These are phyloP conservation scores for Penaeus monodon DNA, from an alignment of 2,888 invertebrate genomes.

Conservation along the genomic window DNA sequence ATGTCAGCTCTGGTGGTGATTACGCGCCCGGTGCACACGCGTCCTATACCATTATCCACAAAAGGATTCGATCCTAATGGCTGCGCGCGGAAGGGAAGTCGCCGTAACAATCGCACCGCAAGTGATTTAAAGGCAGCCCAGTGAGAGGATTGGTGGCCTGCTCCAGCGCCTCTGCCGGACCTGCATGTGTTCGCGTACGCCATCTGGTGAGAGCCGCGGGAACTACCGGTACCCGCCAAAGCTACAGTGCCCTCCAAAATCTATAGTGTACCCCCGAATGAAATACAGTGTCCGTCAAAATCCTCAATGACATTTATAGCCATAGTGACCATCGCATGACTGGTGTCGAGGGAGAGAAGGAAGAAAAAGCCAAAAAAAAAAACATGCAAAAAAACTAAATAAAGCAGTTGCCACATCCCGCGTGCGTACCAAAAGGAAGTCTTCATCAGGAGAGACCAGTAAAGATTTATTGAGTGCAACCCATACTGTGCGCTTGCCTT, in stretches of 20 bases:
- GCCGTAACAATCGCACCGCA: constrained; percentile 12
- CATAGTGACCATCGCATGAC: too few species aligned
- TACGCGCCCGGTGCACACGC: too few species aligned
- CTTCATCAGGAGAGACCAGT: too few species aligned
- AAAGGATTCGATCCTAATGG: neutral
- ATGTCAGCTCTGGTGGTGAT: neutral
- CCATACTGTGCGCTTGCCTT: too few species aligned
- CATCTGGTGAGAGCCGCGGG: constrained; percentile 40
- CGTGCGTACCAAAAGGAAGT: neutral
- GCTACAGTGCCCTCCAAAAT: constrained; percentile 20
- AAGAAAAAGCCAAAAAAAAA: too few species aligned
- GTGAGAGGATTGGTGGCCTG: constrained; percentile 37
- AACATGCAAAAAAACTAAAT: too few species aligned
- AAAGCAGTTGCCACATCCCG: neutral
- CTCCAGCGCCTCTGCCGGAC: neutral
- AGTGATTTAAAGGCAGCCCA: constrained; percentile 42
- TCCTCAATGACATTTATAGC: too few species aligned
- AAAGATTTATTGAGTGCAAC: too few species aligned
- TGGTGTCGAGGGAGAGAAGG: too few species aligned
- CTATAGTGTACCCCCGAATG: neutral
- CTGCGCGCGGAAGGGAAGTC: constrained; percentile 27
- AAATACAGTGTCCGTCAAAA: constrained; percentile 29
- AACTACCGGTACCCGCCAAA: constrained; percentile 9
- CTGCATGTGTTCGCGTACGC: constrained; percentile 28
- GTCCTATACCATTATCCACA: too few species aligned